phyloP scores from a whole-genome alignment of 1,140 invertebrate genomes.

The Rhopalosiphum padi region DNA sequence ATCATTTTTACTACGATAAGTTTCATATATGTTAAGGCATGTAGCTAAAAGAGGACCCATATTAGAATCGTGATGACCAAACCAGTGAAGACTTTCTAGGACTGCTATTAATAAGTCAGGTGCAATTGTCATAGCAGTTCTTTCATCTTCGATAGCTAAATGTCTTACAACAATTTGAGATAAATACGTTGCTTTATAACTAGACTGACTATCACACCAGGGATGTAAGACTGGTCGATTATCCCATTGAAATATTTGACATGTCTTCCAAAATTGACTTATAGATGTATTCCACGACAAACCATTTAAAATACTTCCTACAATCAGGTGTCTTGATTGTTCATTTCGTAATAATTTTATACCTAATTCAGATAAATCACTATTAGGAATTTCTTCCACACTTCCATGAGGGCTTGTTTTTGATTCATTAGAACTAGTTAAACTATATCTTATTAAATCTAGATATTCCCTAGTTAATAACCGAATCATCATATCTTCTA shows the following conservation, averaged over 20 bases:
- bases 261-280: constrained; percentile 52
- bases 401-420: constrained; percentile 58
- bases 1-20: constrained; percentile 49
- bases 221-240: constrained; percentile 31
- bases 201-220: constrained; percentile 49
- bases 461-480: constrained; percentile 87
- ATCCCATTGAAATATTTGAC: constrained; percentile 54
- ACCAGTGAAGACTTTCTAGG: constrained; percentile 55
- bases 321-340: constrained; percentile 47
- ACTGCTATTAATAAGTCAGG: constrained; percentile 48
- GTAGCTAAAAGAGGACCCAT: constrained; percentile 47
- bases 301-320: constrained; percentile 52
- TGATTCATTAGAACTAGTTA: constrained; percentile 66
- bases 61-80: constrained; percentile 52
- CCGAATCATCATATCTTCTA: constrained; percentile 87
- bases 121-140: constrained; percentile 47
- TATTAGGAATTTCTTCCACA: constrained; percentile 49
- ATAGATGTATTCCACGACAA: constrained; percentile 47
- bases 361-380: constrained; percentile 69
- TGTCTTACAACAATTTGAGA: constrained; percentile 36
- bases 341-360: constrained; percentile 68
- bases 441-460: constrained; percentile 77
- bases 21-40: constrained; percentile 42
- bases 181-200: constrained; percentile 33
- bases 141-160: constrained; percentile 36